Evolutionary conservation across 2,113 vertebrate species (phyloP).

Genomic region (Dasyprocta punctata): DNA sequence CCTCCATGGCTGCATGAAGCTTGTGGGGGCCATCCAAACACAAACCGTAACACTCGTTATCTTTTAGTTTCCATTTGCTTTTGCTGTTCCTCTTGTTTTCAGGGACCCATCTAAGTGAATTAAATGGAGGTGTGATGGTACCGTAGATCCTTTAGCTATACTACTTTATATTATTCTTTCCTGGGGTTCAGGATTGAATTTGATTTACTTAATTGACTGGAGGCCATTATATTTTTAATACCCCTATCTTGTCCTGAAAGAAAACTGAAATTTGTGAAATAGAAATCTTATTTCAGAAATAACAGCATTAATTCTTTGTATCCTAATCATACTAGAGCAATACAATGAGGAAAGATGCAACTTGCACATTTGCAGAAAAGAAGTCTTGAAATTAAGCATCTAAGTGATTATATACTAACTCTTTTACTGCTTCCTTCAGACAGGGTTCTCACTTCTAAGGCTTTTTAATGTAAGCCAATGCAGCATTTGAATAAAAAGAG

Average conservation of each 20-base stretch:
- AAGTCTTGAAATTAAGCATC: not conserved
- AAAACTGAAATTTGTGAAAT: not conserved
- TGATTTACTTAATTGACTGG: not conserved
- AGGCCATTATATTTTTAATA: not conserved
- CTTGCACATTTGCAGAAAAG: not conserved
- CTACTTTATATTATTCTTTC: not conserved
- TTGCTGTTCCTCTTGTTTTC: not conserved
- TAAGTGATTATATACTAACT: not conserved
- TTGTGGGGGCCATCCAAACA: no score
- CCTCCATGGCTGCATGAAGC: no score
- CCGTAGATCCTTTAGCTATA: not conserved
- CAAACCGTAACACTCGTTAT: no score
- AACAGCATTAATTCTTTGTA: not conserved
- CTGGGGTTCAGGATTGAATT: not conserved
- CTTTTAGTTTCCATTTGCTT: not conserved
- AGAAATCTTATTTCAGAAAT: not conserved
- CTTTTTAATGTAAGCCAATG: not conserved
- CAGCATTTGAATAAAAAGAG: not conserved
- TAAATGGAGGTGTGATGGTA: not conserved
- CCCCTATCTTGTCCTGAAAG: not conserved
- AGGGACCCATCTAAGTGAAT: not conserved
- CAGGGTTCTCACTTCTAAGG: rapidly evolving
- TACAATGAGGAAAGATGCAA: not conserved
- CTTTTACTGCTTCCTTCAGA: rapidly evolving
- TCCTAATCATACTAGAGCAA: not conserved